Evolutionary conservation across 2,113 vertebrate species (phyloP), one percentile per base, ranked within the genome.

Genomic region (Mugil cephalus): DNA sequence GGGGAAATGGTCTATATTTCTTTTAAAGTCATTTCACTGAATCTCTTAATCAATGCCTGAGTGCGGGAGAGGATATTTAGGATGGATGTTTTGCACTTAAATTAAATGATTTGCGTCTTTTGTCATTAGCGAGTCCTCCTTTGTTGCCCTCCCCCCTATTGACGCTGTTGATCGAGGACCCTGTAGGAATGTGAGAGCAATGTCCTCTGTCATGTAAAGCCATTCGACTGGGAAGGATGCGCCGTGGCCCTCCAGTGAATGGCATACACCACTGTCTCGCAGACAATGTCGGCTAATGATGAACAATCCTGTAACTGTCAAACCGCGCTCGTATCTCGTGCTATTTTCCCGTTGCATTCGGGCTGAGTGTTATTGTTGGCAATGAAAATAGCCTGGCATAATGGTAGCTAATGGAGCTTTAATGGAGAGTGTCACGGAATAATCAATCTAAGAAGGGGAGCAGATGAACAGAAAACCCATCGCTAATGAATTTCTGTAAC

Each of bases 351-450:
- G 67, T 56, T 74, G 67, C 64, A 64, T 85, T 85, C 65, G 61
- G 73, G 21, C 70, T 59, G 51, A 84, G 77, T 76, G 69, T 79
- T 87, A 87, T 87, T 90, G 89, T 89, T 82, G 85, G 79, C 79
- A 65, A 67, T 80, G 84, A 83, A 86, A 86, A 90, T 69, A 84
- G 78, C 47, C 60, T 47, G 34, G 66, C 70, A 75, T 92, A 89
- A 92, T 88, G 78, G 78, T n/a, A 60, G 83, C 80, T 91, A 92
- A 92, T 90, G 87, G 85, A 67, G 51, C 82, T 87, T 87, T 91
- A 91, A 91, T 91, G 82, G 80, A 84, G 82, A 88, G 82, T 85
- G 89, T 80, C 85, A 75, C 64, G 55, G 81, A 88, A 83, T 76
- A 87, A 91, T 91, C 74, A 84, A 88, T 91, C 84, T 83, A 60